Conservation (phyloP, 2,113 vertebrate genomes). For the Bungarus multicinctus region DNA sequence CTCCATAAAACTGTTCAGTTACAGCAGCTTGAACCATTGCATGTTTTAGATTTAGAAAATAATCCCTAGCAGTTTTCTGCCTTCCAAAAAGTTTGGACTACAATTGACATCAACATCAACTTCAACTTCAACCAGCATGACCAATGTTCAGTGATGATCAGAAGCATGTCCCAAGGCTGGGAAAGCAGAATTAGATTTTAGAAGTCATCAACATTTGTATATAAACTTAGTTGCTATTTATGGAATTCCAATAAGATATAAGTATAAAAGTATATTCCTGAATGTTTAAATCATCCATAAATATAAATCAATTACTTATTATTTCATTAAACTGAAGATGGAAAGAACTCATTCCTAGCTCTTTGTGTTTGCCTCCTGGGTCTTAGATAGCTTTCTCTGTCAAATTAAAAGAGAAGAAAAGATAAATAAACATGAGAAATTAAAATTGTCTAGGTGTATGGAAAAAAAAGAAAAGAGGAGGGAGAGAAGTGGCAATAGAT, state of each 20-base stretch:
- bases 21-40: background rate
- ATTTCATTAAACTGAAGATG: conserved; percentile 75
- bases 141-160: background rate
- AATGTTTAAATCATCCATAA: conserved; percentile 68
- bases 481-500: conserved; percentile 33
- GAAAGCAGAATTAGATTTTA: background rate
- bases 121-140: background rate
- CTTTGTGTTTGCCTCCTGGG: conserved; percentile 76
- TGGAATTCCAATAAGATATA: conserved; percentile 44
- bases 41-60: background rate
- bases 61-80: background rate
- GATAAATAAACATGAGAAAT: conserved; percentile 83
- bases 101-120: background rate
- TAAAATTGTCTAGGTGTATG: conserved; percentile 72
- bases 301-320: conserved; percentile 80
- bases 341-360: conserved; percentile 72
- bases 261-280: conserved; percentile 56
- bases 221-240: conserved; percentile 52
- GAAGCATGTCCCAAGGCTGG: background rate
- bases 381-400: conserved; percentile 75
- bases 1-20: background rate
- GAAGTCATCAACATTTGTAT: conserved; percentile 26
- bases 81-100: background rate
- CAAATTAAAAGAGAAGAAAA: conserved; percentile 76
- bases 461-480: conserved; percentile 57